Conservation (phyloP, 2,113 vertebrate genomes). For the Edolisoma coerulescens region DNA sequence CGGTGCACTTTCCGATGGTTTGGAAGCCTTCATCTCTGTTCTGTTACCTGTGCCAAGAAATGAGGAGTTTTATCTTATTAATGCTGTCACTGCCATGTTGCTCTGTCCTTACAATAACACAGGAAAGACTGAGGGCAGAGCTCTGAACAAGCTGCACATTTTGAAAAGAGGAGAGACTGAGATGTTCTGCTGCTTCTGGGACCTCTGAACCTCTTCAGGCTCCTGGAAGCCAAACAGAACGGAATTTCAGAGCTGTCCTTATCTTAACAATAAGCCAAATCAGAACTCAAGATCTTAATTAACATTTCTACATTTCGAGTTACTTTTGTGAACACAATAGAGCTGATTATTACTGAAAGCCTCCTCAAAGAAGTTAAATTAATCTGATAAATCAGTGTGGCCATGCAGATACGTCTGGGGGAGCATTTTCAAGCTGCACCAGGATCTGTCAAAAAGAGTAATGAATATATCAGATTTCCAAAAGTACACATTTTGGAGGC, state of each 20-base stretch:
- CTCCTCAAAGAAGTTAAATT: constrained; percentile 43
- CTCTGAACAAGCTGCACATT: not conserved
- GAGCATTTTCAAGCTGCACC: not conserved
- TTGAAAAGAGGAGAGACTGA: not conserved
- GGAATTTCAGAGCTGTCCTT: not conserved
- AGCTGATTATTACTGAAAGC: constrained; percentile 37
- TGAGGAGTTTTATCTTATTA: not conserved
- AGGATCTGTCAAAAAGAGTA: constrained; percentile 27
- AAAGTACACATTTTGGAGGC: not conserved
- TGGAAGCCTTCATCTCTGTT: not conserved
- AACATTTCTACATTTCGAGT: constrained; percentile 20
- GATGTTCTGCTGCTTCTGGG: not conserved
- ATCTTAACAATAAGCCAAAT: constrained; percentile 4
- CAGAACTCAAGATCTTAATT: constrained; percentile 23
- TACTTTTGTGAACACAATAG: constrained; percentile 30
- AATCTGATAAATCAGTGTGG: constrained; percentile 41
- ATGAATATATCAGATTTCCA: not conserved
- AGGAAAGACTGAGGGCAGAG: not conserved
- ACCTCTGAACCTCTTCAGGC: not conserved
- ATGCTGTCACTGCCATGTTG: not conserved
- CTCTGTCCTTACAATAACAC: not conserved
- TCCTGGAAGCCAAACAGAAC: not conserved
- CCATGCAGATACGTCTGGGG: not conserved
- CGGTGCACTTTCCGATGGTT: not conserved
- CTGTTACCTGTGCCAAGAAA: not conserved